These are phyloP conservation scores for Tyto alba DNA, from an alignment of 2,113 vertebrate genomes.

Conservation along the genomic window DNA sequence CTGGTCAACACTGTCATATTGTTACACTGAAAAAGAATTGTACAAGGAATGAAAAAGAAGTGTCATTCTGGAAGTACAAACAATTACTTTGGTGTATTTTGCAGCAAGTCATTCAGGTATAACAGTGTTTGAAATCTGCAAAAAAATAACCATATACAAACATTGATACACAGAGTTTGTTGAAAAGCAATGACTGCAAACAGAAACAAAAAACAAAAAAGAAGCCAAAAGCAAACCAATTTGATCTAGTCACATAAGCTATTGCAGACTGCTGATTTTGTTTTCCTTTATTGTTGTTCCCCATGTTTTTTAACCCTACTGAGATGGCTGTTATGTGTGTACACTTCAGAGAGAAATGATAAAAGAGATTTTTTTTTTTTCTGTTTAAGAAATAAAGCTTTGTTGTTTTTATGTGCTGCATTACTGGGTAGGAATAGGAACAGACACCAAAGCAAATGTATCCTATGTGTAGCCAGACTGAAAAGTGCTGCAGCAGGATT, in stretches of 20 bases:
- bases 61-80: not conserved
- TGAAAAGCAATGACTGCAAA: not conserved
- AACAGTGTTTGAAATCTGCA: not conserved
- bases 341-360: slow-evolving; percentile 1
- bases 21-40: not conserved
- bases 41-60: not conserved
- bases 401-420: not conserved
- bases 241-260: slow-evolving; percentile 4
- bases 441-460: slow-evolving; percentile 11
- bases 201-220: not conserved
- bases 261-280: not conserved
- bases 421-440: not conserved
- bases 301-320: not conserved
- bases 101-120: not conserved
- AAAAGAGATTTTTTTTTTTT: not conserved
- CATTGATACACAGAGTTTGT: not conserved
- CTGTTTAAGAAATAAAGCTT: not conserved
- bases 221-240: not conserved
- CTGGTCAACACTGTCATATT: not conserved
- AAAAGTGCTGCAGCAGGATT: not conserved
- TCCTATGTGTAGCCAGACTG: not conserved
- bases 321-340: not conserved
- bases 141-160: not conserved
- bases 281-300: not conserved
- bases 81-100: not conserved